Evolutionary conservation across 2,797 vertebrate genomes (phyloP), one percentile per base, ranked within the genome.

Genomic region (Poecilia wingei): DNA sequence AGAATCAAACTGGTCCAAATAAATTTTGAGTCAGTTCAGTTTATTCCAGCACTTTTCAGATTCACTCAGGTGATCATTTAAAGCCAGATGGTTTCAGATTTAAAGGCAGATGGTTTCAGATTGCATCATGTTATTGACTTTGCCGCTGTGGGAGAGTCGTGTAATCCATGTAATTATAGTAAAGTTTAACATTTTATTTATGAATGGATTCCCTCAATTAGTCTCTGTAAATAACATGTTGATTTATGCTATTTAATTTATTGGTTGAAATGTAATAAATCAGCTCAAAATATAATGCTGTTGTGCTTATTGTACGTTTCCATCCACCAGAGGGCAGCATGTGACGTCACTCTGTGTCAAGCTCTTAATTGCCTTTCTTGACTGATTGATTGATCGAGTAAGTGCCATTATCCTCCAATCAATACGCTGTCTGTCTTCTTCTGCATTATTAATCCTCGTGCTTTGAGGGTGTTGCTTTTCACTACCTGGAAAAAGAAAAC

Each of bases 271-370:
- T 41, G 39, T n/a, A 25, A 43, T n/a, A 39, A 41, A 43, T 43
- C 25, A 13, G 49, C 33, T 74, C 22, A 55, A 57, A 25, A n/a
- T 4, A 16, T 1, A 49, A 25, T 41, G 4, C 64, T 28, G 25
- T 43, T 31, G 16, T 47, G 39, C 5, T 25, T 71, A 4, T 36
- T 33, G 2, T 7, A 46, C 4, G 22, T 68, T 3, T 53, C 49
- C 36, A 6, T 74, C 91, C 93, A 92, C 83, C 80, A 94, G 93
- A 76, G 77, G 87, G 92, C 89, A 89, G 82, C 87, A 91, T 28
- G 79, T 36, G 2, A 45, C 41, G 39, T 49, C 0, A 18, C 76
- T 47, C 45, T 51, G 28, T 61, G 6, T 64, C 25, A 66, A 13
- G 22, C 73, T 57, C 12, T 41, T 10, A 1, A 8, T 49, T 36